Base-by-base conservation (phyloP, 2,113 vertebrate genomes). In the Toxostoma redivivum region DNA sequence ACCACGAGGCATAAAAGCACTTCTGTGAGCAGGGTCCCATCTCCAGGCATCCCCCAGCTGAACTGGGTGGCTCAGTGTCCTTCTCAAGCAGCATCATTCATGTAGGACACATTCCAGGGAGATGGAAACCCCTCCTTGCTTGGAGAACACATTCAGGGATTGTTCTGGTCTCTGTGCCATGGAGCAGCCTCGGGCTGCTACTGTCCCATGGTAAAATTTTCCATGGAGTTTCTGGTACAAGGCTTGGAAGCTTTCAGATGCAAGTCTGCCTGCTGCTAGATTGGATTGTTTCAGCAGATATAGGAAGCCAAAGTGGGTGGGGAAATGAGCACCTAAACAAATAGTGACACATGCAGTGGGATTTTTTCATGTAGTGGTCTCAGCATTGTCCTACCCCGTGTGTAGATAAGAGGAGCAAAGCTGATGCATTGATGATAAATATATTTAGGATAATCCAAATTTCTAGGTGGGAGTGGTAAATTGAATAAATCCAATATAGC, bases 91-190 rank as follows among this genome's bases (percentile, higher is more conserved):
- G 65, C 84, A 57, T 50, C 57, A 0, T 56, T 94, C 88, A 79
- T 7, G 10, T 18, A 64, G 77, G 58, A 79, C 73, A 22, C 92
- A 95, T 96, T 96, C 96, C 96, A 94, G 79, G 77, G 73, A 74
- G 67, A 73, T 86, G 90, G 83, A 78, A 40, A 18, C 53, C 70
- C 37, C 15, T 57, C 30, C n/a, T 62, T 3, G 0, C 25, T 62
- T 54, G 57, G n/a, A 71, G 89, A 94, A 84, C 81, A 94, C 70
- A 91, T 65, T 33, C 70, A 15, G 65, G 90, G 90, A 81, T 96
- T 95, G 95, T 96, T 95, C 91, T 94, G 76, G 5, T 35, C 45
- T 61, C 38, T 1, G 3, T 60, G 87, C 62, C n/a, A 5, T 8
- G 2, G 40, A 35, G 70, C 2, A 30, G 67, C 40, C 35, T 44